Base-by-base conservation (phyloP, 2,888 invertebrate species). In the Harmothoe impar region DNA sequence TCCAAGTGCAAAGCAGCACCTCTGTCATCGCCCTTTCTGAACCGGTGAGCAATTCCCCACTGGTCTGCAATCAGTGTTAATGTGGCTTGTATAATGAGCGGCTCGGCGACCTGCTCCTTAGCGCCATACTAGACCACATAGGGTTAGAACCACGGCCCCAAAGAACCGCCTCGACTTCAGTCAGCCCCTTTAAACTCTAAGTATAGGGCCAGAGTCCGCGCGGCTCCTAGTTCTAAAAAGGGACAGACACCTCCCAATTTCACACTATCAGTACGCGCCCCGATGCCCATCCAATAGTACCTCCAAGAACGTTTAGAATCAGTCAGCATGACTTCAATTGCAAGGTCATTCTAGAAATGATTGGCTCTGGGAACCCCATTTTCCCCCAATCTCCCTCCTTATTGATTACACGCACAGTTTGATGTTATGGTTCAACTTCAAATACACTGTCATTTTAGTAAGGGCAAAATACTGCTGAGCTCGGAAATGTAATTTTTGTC, bases 81-180 rank as follows among this genome's bases (percentile, higher is more conserved):
- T 84, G 84, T 84, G 84, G 84, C 84, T 43, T 84, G 25, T 25
- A 84, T 43, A 84, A 84, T 33, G 84, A 84, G 84, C 84, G 17
- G 35, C 84, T 84, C 84, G 17, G 23, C 25, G 51, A 84, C 43
- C 51, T 51, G 43, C 84, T 51, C 84, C 84, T 84, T 43, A 51
- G 5, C 43, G 5, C 51, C 0, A 10, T 25, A 33, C 84, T 7
- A 17, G 5, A 72, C 72, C 62, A 62, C 62, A 20, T 20, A 20
- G 23, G 20, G 23, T 62, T n/a, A 62, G 62, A 62, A n/a, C 62
- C 62, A 62, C 7, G 20, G 20, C 62, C 15, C 62, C 20, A 62
- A 43, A 43, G 43, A 43, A 3, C 43, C 62, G 3, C 7, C 62
- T 62, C 20, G n/a, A 62, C 62, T n/a, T 62, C n/a, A n/a, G 20